These are phyloP conservation scores for Drosophila lacteicornis DNA, from an alignment of 1,140 invertebrate species.

Conservation along the genomic window DNA sequence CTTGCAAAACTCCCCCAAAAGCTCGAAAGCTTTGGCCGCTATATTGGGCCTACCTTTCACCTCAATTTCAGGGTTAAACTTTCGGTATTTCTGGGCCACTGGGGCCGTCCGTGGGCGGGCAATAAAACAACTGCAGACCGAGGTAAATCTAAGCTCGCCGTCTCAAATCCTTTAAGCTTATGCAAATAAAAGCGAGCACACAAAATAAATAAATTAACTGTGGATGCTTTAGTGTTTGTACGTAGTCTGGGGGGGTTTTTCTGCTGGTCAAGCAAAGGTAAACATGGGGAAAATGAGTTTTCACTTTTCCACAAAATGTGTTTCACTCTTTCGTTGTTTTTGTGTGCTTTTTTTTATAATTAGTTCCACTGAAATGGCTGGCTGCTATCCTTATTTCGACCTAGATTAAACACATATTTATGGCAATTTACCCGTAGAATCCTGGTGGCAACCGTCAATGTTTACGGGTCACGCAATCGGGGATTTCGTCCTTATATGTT, in stretches of 20 bases:
- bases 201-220: constrained; percentile 53
- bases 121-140: constrained; percentile 40
- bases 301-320: constrained; percentile 13
- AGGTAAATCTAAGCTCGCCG: constrained; percentile 42
- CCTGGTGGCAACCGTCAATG: constrained; percentile 8
- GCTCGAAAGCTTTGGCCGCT: constrained; percentile 10
- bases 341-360: constrained; percentile 29
- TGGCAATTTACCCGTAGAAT: constrained; percentile 15
- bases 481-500: constrained; percentile 4
- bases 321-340: constrained; percentile 6
- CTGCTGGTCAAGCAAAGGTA: constrained; percentile 44
- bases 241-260: constrained; percentile 26
- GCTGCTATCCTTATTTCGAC: constrained; percentile 9
- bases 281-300: constrained; percentile 40
- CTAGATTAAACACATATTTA: constrained; percentile 37
- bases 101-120: neutral
- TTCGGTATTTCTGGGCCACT: constrained; percentile 33
- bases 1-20: neutral
- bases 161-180: constrained; percentile 50
- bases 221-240: constrained; percentile 30
- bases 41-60: constrained; percentile 5
- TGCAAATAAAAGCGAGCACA: constrained; percentile 46
- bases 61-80: constrained; percentile 19
- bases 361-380: constrained; percentile 15
- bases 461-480: constrained; percentile 45